phyloP scores from a whole-genome alignment of 2,888 invertebrate species.

The Idaea aversata region DNA sequence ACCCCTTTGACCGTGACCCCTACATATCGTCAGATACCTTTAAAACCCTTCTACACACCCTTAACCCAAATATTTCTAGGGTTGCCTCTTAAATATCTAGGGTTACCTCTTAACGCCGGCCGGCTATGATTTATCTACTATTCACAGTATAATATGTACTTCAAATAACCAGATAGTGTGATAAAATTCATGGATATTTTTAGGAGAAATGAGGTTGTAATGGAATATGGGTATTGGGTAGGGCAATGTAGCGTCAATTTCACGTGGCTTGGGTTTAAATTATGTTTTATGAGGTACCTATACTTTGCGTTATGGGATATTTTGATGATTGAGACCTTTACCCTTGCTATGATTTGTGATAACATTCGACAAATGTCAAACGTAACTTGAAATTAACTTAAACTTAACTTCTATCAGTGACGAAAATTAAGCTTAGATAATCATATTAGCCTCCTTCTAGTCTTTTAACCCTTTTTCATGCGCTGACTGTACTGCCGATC shows the following conservation, averaged over 20 bases:
- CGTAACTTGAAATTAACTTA: no score
- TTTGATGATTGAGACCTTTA: no score
- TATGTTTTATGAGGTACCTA: neutral
- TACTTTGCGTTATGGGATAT: no score
- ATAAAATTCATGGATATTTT: conserved; percentile 34
- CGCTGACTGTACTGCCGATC: no score
- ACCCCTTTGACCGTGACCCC: neutral
- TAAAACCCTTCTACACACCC: neutral
- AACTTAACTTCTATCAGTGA: no score
- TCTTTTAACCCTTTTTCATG: no score
- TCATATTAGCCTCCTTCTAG: no score
- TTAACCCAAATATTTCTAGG: neutral
- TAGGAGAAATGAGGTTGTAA: conserved; percentile 9
- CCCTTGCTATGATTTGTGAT: no score
- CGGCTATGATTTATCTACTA: conserved; percentile 56
- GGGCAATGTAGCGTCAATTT: neutral
- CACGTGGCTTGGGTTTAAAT: neutral
- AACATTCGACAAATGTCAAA: no score
- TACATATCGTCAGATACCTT: neutral
- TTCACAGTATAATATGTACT: conserved; percentile 51
- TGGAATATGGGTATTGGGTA: neutral
- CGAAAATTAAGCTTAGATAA: no score
- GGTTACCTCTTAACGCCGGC: conserved; percentile 39
- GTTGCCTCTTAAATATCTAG: conserved; percentile 1
- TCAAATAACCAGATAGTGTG: conserved; percentile 49